Base-by-base conservation (phyloP, 2,113 vertebrate species). In the Oncorhynchus masou region DNA sequence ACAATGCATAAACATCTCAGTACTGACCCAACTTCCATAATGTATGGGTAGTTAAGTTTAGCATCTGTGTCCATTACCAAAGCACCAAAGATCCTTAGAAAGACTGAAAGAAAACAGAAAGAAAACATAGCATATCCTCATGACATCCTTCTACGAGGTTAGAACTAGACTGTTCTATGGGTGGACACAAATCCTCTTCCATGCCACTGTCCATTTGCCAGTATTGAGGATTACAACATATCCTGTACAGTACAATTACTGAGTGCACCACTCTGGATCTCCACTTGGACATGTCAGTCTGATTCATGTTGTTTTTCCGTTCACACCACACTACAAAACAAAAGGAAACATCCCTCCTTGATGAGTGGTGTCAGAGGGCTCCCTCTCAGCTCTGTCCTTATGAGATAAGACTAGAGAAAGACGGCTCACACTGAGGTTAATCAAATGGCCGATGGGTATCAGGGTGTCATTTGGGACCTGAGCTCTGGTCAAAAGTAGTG, bases 361-460 rank as follows among this genome's bases (percentile, higher is more conserved):
- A 74, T 82, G 81, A 67, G 62, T 51, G 71, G 70, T 45, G 70
- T 78, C 45, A 82, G 66, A 85, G 77, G 74, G 65, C 76, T 82
- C 79, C 66, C 71, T 54, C 54, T 57, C n/a, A 11, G 8, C 59
- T 51, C 39, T 57, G 29, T 57, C 66, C 78, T 79, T 65, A 48
- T 68, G 62, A 78, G 68, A 74, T 70, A 70, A 81, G 73, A 73
- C 79, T 25, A 0, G 5, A 75, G 87, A 75, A 90, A 88, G 68
- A 20, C 4, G 86, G 84, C 82, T 88, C 79, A 84, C 22, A 68
- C 20, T 75, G 73, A 34, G 59, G 80, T 84, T 69, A 89, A 79
- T 65, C 77, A 75, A 77, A 60, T 70, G 34, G 34, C 34, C 34
- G 0, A 34, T 34, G 34, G 34, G 34, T 34, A 34, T 34, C 7